Conservation (phyloP, 1,140 invertebrate genomes). For the Lerema accius region DNA sequence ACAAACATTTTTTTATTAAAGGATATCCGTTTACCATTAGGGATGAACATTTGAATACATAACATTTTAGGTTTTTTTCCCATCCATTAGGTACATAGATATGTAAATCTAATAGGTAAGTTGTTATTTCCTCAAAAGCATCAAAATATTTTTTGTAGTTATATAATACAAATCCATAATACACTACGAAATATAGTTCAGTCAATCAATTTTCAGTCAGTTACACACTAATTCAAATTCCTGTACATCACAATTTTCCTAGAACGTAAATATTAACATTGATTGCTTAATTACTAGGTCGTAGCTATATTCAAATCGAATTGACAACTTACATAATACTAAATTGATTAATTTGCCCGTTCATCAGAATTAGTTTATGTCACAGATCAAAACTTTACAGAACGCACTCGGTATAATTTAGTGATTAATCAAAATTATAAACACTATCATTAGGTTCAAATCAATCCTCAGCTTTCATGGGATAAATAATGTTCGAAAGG, state of each 20-base stretch:
- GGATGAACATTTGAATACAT: too few relatives aligned
- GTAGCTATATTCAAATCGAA: neutral
- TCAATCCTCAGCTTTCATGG: conserved; percentile 23
- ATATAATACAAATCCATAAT: too few relatives aligned
- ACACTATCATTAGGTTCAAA: conserved; percentile 30
- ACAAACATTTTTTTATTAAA: too few relatives aligned
- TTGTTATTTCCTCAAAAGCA: too few relatives aligned
- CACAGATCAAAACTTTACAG: conserved; percentile 2
- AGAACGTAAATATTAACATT: neutral
- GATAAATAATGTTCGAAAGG: conserved; percentile 28
- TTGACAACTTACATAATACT: conserved; percentile 3
- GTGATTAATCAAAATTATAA: conserved; percentile 18
- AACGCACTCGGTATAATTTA: neutral
- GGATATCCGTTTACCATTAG: too few relatives aligned
- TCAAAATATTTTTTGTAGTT: too few relatives aligned
- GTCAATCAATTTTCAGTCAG: too few relatives aligned
- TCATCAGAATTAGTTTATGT: neutral
- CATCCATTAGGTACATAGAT: too few relatives aligned
- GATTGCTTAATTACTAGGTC: conserved; percentile 3
- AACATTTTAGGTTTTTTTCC: too few relatives aligned
- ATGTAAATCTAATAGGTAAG: too few relatives aligned
- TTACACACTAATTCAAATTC: neutral
- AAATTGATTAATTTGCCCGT: conserved; percentile 9
- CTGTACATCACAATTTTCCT: neutral
- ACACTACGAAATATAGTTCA: too few relatives aligned